These are phyloP conservation scores for Chrysomallon squamiferum DNA, from an alignment of 1,140 invertebrate genomes.

Conservation along the genomic window DNA sequence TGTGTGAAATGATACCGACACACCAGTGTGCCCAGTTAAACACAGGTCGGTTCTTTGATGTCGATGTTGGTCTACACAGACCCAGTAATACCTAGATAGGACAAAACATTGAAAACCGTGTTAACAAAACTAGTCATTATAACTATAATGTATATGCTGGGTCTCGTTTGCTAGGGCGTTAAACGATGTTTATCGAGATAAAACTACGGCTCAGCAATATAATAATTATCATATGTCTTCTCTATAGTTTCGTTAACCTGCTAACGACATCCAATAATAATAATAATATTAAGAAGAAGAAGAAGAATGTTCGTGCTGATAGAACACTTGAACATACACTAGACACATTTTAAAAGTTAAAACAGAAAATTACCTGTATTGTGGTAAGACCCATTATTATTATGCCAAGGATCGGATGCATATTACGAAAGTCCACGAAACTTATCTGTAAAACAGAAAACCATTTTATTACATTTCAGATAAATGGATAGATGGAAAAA, in stretches of 20 bases:
- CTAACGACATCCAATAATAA: neutral
- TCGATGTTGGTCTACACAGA: slow-evolving; percentile 84
- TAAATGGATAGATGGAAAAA: too few species aligned
- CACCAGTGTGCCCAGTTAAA: slow-evolving; percentile 97
- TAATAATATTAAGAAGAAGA: too few species aligned
- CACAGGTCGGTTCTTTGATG: slow-evolving; percentile 77
- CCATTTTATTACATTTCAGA: too few species aligned
- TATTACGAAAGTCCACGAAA: slow-evolving; percentile 12
- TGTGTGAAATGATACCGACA: slow-evolving; percentile 87
- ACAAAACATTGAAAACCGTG: neutral
- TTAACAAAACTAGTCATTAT: neutral
- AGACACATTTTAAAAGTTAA: too few species aligned
- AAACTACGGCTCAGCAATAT: neutral
- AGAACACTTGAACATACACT: too few species aligned
- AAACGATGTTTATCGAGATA: neutral
- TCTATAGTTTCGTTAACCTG: neutral
- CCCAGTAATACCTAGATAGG: slow-evolving; percentile 68
- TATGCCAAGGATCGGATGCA: slow-evolving; percentile 57
- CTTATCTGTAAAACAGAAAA: slow-evolving; percentile 18
- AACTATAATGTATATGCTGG: neutral
- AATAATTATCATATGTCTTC: neutral
- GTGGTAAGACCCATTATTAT: slow-evolving; percentile 45
- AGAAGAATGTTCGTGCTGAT: too few species aligned
- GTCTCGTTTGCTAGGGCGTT: neutral
- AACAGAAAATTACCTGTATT: slow-evolving; percentile 57